These are phyloP conservation scores for Hydrocynus forskahlii DNA, from an alignment of 2,797 vertebrate species.

Conservation along the genomic window DNA sequence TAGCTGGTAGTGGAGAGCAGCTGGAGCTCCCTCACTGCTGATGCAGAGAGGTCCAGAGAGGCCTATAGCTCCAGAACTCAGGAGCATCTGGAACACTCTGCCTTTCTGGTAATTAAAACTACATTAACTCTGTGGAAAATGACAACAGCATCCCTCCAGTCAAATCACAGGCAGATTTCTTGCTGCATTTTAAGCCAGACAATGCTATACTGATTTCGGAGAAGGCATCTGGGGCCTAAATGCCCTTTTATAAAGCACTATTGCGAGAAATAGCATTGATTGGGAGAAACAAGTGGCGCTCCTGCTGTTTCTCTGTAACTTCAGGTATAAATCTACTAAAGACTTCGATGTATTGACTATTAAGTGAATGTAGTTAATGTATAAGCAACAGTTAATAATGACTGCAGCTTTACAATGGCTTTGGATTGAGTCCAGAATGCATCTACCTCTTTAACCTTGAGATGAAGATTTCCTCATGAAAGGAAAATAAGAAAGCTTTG, in stretches of 20 bases:
- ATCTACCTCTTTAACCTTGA: neutral
- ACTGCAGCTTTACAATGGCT: neutral
- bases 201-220: slow-evolving; percentile 61
- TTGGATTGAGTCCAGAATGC: neutral
- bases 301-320: slow-evolving; percentile 7
- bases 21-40: slow-evolving; percentile 45
- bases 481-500: neutral
- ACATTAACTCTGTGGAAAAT: slow-evolving; percentile 69
- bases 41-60: slow-evolving; percentile 37
- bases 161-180: slow-evolving; percentile 62
- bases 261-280: slow-evolving; percentile 23
- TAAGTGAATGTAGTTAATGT: neutral
- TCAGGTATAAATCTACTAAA: neutral
- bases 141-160: slow-evolving; percentile 61
- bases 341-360: neutral
- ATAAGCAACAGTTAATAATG: neutral
- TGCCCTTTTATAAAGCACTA: slow-evolving; percentile 44
- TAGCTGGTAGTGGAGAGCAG: slow-evolving; percentile 33
- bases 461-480: neutral
- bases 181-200: slow-evolving; percentile 66
- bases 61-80: slow-evolving; percentile 22
- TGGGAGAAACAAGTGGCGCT: slow-evolving; percentile 32
- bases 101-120: slow-evolving; percentile 70
- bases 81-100: slow-evolving; percentile 47
- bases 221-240: slow-evolving; percentile 59